phyloP scores from a whole-genome alignment of 2,113 vertebrate species.

The Seriola aureovittata region DNA sequence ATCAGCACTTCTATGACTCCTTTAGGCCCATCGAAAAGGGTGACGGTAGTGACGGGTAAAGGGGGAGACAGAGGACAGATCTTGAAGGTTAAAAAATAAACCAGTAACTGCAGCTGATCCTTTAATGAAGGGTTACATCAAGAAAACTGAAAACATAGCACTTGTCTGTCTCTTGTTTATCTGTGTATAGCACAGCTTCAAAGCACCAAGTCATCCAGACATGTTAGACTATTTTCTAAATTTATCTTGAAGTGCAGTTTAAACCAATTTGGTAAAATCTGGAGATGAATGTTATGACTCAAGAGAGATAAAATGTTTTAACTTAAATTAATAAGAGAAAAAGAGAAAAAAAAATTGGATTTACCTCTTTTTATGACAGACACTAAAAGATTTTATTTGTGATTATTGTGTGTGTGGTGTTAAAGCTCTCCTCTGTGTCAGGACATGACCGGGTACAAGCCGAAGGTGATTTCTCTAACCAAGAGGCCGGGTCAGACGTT shows the following conservation, averaged over 20 bases:
- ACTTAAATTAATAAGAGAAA: background rate
- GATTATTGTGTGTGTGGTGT: background rate
- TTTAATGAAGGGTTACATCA: background rate
- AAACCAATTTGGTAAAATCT: background rate
- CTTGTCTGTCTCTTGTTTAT: background rate
- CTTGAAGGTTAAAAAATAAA: background rate
- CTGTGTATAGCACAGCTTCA: background rate
- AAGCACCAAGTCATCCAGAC: background rate
- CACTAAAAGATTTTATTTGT: background rate
- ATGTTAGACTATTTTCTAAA: background rate
- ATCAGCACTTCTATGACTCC: slow-evolving; percentile 41
- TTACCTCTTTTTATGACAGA: background rate
- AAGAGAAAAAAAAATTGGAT: background rate
- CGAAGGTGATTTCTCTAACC: slow-evolving; percentile 87
- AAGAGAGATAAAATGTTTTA: background rate
- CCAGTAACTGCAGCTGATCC: background rate
- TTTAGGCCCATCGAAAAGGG: background rate
- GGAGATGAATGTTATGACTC: background rate
- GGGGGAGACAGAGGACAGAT: background rate
- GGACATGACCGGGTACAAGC: slow-evolving; percentile 87
- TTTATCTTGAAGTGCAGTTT: background rate
- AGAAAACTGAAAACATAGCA: background rate
- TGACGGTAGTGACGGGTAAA: background rate
- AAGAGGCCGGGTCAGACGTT: slow-evolving; percentile 87
- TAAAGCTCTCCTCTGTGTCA: slow-evolving; percentile 10